Base-by-base conservation (phyloP, 2,888 invertebrate species). In the Miltochrista miniata region DNA sequence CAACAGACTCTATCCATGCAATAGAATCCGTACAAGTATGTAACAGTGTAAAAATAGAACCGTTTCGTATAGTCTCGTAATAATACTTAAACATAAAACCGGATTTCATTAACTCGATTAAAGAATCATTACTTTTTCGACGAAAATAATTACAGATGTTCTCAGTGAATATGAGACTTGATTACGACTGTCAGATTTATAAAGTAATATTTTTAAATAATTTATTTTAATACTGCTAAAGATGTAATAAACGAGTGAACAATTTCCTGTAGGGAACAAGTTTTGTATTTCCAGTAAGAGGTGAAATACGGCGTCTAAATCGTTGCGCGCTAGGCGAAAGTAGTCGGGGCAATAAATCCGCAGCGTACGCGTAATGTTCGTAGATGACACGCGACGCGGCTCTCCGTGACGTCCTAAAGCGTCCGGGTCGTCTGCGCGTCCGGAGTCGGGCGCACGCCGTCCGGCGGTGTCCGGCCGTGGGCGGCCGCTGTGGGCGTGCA, bases 401-500 rank as follows among this genome's bases (percentile, higher is more conserved):
- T 47, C 54, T 51, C 52, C 51, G 48, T 59, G 51, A 52, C 54
- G 51, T 47, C 47, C 41, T 43, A 47, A 46, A 42, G 37, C 46
- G 44, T 49, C 44, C 34, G 44, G 38, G 44, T 38, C 41, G 12
- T 42, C 12, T 11, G 34, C 36, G 37, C 37, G 51, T 56, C 57
- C 49, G 59, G 56, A 62, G 64, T 59, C 65, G 63, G 64, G 61
- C 64, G 59, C n/a, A 46, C 51, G 56, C 45, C 60, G 50, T 50
- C 50, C 55, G 50, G 46, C 52, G 58, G 53, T 53, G 65, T 53
- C 64, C 69, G 59, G 56, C 74, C 79, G 83, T 82, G 86, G 85
- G 85, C 85, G 85, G 84, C 82, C 83, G 79, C 77, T 73, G 87
- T 87, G 90, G 89, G 90, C 90, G 90, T 89, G 89, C 90, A 89